phyloP scores from a whole-genome alignment of 2,888 invertebrate genomes.

The Cephus pulcher region DNA sequence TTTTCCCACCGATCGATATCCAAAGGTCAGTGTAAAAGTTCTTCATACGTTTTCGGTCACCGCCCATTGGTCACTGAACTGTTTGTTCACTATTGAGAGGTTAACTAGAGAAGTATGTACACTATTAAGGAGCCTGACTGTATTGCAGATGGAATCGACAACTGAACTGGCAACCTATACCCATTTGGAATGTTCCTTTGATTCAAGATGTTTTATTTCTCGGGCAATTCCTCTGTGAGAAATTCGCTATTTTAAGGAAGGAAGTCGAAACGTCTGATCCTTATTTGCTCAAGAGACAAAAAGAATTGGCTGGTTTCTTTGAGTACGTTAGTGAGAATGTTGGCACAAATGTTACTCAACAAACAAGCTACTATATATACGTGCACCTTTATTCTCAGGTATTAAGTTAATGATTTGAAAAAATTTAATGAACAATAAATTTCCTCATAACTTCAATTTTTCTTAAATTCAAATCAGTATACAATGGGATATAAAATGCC shows the following conservation, averaged over 20 bases:
- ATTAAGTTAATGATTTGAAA: background rate
- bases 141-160: conserved; percentile 19
- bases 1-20: conserved; percentile 21
- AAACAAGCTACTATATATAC: conserved; percentile 7
- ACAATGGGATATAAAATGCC: no score
- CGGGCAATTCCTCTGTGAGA: background rate
- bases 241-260: background rate
- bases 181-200: background rate
- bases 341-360: conserved; percentile 14
- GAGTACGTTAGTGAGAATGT: conserved; percentile 6
- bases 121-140: no score
- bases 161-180: conserved; percentile 27
- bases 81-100: no score
- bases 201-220: background rate
- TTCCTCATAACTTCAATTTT: no score
- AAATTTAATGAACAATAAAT: no score
- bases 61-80: no score
- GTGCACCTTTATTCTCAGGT: conserved; percentile 12
- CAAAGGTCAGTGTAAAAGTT: conserved; percentile 17
- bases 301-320: conserved; percentile 8
- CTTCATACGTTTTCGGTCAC: background rate
- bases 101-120: no score
- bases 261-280: background rate
- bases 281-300: background rate
- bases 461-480: no score